Evolutionary conservation across 2,113 vertebrate genomes (phyloP).

Genomic region (Eolophus roseicapilla): DNA sequence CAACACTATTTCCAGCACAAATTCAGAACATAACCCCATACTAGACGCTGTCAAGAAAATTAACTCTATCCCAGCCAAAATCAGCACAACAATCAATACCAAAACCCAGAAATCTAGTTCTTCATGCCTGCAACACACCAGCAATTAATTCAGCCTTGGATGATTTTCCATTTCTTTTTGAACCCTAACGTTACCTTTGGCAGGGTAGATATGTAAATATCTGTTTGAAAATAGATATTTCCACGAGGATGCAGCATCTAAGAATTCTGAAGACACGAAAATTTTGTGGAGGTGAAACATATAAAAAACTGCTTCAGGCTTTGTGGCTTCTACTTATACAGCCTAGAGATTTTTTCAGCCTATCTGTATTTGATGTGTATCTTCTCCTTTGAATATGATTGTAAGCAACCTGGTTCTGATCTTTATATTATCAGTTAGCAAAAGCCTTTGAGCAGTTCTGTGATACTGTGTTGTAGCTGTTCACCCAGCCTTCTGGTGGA

Average conservation of each 20-base stretch:
- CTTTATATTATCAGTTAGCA: background rate
- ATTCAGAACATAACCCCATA: background rate
- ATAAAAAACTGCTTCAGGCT: slow-evolving; percentile 23
- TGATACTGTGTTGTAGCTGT: background rate
- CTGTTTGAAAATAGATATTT: slow-evolving; percentile 8
- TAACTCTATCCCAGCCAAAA: background rate
- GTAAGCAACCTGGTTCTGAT: slow-evolving; percentile 11
- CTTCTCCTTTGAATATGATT: slow-evolving; percentile 26
- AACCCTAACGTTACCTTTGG: background rate
- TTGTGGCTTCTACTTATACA: background rate
- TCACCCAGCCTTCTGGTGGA: background rate
- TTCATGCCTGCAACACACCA: background rate
- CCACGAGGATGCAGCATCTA: background rate
- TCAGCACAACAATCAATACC: background rate
- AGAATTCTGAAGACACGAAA: background rate
- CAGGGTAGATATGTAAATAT: background rate
- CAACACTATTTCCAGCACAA: background rate
- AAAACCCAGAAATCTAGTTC: background rate
- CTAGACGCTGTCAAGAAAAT: background rate
- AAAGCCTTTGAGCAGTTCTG: slow-evolving; percentile 1
- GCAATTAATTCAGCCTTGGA: background rate
- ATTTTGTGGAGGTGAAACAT: slow-evolving; percentile 16
- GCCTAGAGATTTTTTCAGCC: background rate
- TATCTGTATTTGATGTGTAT: slow-evolving; percentile 9
- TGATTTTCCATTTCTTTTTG: background rate